phyloP scores from a whole-genome alignment of 2,113 vertebrate genomes.

The Stictonetta naevosa region DNA sequence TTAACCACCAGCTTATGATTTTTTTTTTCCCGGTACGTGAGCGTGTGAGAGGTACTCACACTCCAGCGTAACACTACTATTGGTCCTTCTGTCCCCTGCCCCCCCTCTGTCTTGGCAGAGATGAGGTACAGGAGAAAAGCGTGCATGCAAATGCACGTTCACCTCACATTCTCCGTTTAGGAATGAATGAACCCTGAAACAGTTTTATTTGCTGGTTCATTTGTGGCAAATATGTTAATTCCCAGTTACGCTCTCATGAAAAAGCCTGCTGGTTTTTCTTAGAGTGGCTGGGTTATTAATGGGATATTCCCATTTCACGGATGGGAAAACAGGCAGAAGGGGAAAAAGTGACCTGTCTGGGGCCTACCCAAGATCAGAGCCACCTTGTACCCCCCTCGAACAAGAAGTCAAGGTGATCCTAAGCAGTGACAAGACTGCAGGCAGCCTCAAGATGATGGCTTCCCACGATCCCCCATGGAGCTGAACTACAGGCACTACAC shows the following conservation, averaged over 20 bases:
- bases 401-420: neutral
- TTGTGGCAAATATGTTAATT: neutral
- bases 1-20: slow-evolving; percentile 9
- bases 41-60: neutral
- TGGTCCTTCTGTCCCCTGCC: neutral
- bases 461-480: neutral
- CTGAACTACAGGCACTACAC: neutral
- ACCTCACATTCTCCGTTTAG: neutral
- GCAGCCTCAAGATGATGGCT: neutral
- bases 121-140: neutral
- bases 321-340: neutral
- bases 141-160: neutral
- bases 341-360: neutral
- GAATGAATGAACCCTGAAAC: neutral
- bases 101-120: neutral
- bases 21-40: neutral
- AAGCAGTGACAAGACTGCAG: neutral
- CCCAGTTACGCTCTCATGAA: neutral
- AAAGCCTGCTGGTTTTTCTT: neutral
- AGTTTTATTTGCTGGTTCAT: neutral
- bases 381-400: neutral
- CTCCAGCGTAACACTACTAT: neutral
- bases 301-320: neutral
- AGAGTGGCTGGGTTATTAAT: neutral
- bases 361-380: neutral